phyloP scores from a whole-genome alignment of 2,113 vertebrate species.

The Apteryx owenii region DNA sequence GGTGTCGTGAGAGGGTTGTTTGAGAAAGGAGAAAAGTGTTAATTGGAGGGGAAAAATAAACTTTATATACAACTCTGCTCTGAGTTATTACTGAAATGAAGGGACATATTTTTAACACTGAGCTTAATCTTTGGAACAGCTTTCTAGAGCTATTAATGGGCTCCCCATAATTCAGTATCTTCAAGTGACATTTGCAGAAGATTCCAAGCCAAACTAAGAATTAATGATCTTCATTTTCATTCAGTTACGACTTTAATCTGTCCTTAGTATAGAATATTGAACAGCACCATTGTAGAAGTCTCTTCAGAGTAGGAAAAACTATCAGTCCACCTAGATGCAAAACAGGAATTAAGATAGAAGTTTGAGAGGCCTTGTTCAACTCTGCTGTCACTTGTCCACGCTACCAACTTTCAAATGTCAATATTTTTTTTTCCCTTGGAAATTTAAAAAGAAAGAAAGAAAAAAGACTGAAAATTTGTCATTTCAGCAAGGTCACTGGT shows the following conservation, averaged over 20 bases:
- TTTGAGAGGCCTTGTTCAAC: background rate
- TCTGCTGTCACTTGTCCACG: background rate
- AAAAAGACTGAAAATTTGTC: background rate
- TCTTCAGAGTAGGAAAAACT: background rate
- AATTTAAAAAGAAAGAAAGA: background rate
- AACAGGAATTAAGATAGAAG: background rate
- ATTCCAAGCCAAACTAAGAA: background rate
- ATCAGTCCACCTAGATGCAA: background rate
- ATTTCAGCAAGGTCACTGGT: background rate
- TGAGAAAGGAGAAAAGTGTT: background rate
- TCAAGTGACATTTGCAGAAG: background rate
- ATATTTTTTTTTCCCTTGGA: no score
- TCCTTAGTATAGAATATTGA: background rate
- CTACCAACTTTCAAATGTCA: background rate
- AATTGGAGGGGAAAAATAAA: background rate
- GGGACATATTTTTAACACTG: background rate
- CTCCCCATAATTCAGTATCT: background rate
- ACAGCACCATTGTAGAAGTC: background rate
- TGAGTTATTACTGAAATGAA: background rate
- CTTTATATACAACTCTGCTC: background rate
- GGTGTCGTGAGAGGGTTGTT: background rate
- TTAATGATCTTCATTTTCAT: background rate
- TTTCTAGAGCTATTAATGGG: no score
- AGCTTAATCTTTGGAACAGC: no score
- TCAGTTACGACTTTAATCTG: background rate